Evolutionary conservation across 2,888 invertebrate genomes (phyloP), one percentile per base, ranked within the genome.

Genomic region (Doris montereyensis): DNA sequence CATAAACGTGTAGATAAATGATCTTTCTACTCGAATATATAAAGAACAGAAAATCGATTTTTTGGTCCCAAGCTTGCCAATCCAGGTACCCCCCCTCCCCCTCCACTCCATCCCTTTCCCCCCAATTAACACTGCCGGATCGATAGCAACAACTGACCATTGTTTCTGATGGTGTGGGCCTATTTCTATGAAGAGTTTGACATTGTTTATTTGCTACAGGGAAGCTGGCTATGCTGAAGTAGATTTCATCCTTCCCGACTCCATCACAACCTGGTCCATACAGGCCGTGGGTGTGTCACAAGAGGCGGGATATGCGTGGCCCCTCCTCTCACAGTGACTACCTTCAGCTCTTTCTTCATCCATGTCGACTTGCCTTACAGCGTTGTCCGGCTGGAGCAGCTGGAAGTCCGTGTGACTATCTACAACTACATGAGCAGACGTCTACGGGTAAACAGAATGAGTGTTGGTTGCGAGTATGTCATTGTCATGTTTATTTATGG

Each of bases 321-420:
- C 13, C 76, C 81, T 24, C 83, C 84, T 24, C 74, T 81, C 13
- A 80, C 84, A 57, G 62, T 85, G 13, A 76, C 81, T 2, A 81
- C 83, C 26, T 85, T 84, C 78, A 83, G 81, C 57, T 81, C 83
- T 62, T 85, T 86, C 81, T 86, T 86, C 70, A 80, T 86, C 24
- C 83, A 85, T 58, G 68, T 86, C 26, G 85, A 85, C 60, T 81
- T 86, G n/a, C 86, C 86, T 0, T 86, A 84, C 81, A 84, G 79
- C 17, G 86, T 84, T 3, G 79, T 82, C 24, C 73, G 86, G 5
- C 80, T 86, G 77, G 86, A 87, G 74, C 84, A 86, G 68, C 76
- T 87, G 21, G 82, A 85, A 58, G 82, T 86, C 13, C 79, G 84
- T 41, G 87, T 83, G 1, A 86, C 86, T 0, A 79, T 87, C 21